Conservation (phyloP, 2,888 invertebrate species). For the Himalopsyche kuldschensis region DNA sequence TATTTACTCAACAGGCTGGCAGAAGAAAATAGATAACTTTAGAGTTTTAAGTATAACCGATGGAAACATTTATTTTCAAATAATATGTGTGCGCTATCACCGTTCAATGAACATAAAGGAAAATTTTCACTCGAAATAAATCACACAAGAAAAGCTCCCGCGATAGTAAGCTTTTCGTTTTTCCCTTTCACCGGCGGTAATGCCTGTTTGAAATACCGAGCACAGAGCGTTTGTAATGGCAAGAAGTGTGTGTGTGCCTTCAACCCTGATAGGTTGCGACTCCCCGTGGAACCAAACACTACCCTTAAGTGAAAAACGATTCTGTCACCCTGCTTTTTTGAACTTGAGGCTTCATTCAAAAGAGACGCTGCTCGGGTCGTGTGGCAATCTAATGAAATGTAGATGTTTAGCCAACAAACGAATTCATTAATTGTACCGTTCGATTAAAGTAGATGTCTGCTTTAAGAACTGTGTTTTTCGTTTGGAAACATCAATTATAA, state of each 20-base stretch:
- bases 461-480: no score
- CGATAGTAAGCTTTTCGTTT: not conserved
- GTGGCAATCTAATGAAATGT: no score
- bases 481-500: no score
- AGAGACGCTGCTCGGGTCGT: no score
- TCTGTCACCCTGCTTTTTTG: slow-evolving; percentile 13
- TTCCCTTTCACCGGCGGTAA: slow-evolving; percentile 3
- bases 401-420: no score
- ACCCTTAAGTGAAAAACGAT: slow-evolving; percentile 15
- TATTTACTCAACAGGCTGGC: no score
- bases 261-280: slow-evolving; percentile 11
- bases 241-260: not conserved
- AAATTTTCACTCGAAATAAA: slow-evolving; percentile 35
- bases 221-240: slow-evolving; percentile 6
- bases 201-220: slow-evolving; percentile 30
- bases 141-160: slow-evolving; percentile 25
- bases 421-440: no score
- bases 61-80: not conserved
- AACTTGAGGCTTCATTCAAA: not conserved
- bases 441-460: no score
- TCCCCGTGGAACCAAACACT: slow-evolving; percentile 5
- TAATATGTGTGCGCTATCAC: slow-evolving; percentile 8
- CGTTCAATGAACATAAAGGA: slow-evolving; percentile 21
- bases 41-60: no score
- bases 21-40: no score